Conservation (phyloP, 2,113 vertebrate genomes). For the Coreoperca whiteheadi region DNA sequence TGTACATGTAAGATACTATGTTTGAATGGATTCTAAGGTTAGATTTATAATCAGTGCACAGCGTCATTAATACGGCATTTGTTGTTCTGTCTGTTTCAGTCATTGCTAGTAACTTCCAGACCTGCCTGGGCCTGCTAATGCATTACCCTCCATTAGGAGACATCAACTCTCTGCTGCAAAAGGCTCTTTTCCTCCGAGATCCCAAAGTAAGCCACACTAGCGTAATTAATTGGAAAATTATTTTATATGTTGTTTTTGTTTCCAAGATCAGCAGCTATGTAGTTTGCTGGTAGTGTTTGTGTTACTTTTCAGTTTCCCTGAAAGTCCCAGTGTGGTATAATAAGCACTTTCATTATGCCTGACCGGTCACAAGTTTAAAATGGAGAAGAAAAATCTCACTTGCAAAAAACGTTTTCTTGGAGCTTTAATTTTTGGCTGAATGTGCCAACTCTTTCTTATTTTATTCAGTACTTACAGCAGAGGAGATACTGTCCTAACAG, state of each 20-base stretch:
- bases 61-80: background rate
- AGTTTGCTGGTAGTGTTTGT: background rate
- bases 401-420: background rate
- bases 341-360: constrained; percentile 8
- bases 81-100: constrained; percentile 82
- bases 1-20: background rate
- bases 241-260: background rate
- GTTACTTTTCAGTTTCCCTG: background rate
- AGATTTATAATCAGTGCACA: background rate
- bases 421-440: background rate
- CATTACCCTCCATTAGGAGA: constrained; percentile 96
- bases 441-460: background rate
- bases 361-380: constrained; percentile 20
- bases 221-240: background rate
- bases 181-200: constrained; percentile 97
- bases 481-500: background rate
- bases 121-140: constrained; percentile 97
- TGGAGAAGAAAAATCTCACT: background rate
- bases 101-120: constrained; percentile 99
- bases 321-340: background rate
- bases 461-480: background rate
- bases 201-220: constrained; percentile 89
- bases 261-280: background rate
- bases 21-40: background rate
- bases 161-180: constrained; percentile 94